These are phyloP conservation scores for Oligia strigilis DNA, from an alignment of 2,888 invertebrate genomes.

Conservation along the genomic window DNA sequence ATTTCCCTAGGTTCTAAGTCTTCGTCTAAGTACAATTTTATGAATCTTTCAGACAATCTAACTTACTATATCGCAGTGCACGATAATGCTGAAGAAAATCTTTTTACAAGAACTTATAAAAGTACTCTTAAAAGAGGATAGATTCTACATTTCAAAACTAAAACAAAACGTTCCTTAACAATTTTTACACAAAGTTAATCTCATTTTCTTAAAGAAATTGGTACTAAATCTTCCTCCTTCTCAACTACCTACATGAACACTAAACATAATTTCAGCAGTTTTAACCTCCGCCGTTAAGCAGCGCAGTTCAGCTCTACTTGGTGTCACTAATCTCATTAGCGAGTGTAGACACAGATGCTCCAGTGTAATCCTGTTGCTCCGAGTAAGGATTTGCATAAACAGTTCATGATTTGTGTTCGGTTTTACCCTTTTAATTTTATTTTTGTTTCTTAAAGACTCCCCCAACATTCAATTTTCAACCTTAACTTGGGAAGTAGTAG, in stretches of 20 bases:
- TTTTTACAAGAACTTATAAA: not conserved
- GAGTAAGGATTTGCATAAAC: slow-evolving; percentile 80
- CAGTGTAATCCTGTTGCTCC: slow-evolving; percentile 79
- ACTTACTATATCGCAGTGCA: not conserved
- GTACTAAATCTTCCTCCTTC: slow-evolving; percentile 1
- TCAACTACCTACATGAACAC: slow-evolving; percentile 31
- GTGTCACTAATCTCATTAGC: slow-evolving; percentile 84
- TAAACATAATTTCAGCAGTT: slow-evolving; percentile 63
- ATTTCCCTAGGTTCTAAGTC: not conserved
- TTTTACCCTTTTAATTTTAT: slow-evolving; percentile 69
- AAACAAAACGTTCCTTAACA: not conserved
- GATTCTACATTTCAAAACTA: not conserved
- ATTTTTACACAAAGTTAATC: not conserved
- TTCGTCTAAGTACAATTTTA: not conserved
- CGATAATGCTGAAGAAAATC: not conserved
- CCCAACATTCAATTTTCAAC: slow-evolving; percentile 42
- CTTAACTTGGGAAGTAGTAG: slow-evolving; percentile 11
- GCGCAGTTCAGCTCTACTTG: slow-evolving; percentile 72
- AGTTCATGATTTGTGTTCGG: slow-evolving; percentile 79
- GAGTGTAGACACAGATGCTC: slow-evolving; percentile 83
- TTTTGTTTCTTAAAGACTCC: slow-evolving; percentile 42
- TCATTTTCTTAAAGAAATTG: not conserved
- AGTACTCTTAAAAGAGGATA: not conserved
- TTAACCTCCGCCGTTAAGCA: slow-evolving; percentile 70
- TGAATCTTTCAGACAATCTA: not conserved